Evolutionary conservation across 1,140 invertebrate genomes (phyloP).

Genomic region (Homarus americanus): DNA sequence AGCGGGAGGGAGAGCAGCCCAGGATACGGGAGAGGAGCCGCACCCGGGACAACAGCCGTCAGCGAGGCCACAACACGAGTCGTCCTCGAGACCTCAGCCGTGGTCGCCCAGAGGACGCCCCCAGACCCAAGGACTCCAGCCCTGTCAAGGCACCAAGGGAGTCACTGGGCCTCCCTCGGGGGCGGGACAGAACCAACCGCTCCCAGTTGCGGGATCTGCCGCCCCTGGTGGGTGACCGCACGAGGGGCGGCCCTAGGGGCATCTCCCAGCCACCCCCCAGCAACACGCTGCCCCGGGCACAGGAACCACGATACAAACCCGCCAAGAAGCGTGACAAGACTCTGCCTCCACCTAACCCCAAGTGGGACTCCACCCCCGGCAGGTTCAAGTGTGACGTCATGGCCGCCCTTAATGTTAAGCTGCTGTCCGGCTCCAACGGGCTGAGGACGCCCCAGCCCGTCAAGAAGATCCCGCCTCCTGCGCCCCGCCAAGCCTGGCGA

Average conservation of each 20-base stretch:
- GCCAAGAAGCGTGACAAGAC: conserved; percentile 34
- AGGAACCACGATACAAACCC: conserved; percentile 1
- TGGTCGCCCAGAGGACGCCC: background rate
- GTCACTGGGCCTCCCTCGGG: conserved; percentile 53
- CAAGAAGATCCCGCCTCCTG: background rate
- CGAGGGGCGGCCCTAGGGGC: background rate
- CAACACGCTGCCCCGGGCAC: conserved; percentile 23
- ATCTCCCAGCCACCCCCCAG: conserved; percentile 36
- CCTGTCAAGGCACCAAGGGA: conserved; percentile 49
- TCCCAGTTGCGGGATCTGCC: conserved; percentile 58
- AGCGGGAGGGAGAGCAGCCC: conserved; percentile 26
- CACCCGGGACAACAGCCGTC: conserved; percentile 26
- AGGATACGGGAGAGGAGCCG: background rate
- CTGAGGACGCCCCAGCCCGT: background rate
- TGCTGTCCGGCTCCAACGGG: background rate
- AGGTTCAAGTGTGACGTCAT: conserved; percentile 36
- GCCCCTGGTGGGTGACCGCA: conserved; percentile 20
- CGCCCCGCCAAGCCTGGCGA: background rate
- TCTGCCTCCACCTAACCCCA: conserved; percentile 6
- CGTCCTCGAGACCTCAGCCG: background rate
- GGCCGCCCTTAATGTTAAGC: conserved; percentile 26
- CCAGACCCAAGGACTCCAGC: conserved; percentile 37
- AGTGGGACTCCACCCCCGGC: background rate
- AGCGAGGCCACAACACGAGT: background rate
- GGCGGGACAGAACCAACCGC: conserved; percentile 59